A percentile compares a stretch with the other conserved stretches of the same genome.
phyloP scores from a whole-genome alignment of 2,888 invertebrate species.

The Leucania comma region DNA sequence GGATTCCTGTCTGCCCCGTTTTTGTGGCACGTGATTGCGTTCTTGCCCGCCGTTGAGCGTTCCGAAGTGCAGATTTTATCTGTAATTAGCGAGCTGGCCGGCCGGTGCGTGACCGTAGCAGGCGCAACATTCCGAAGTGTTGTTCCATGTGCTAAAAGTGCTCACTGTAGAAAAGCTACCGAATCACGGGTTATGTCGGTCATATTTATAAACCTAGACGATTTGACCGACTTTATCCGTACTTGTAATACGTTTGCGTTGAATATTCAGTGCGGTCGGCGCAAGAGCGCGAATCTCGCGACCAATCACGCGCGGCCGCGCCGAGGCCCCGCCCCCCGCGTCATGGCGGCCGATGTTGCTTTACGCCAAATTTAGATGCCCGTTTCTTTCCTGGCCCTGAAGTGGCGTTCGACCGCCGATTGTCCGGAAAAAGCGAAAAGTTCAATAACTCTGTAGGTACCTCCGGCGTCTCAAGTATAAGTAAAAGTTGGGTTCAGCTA shows the following conservation, averaged over 20 bases:
- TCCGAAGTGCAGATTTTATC: constrained; percentile 80
- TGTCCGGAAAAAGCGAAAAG: constrained; percentile 62
- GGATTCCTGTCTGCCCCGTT: constrained; percentile 54
- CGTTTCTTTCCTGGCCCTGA: constrained; percentile 76
- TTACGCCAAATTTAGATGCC: constrained; percentile 87
- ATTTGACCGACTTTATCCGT: constrained; percentile 54
- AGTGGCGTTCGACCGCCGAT: constrained; percentile 59
- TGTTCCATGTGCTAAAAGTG: constrained; percentile 44
- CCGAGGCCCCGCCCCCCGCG: constrained; percentile 83
- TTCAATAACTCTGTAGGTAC: constrained; percentile 57
- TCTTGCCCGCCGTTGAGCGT: constrained; percentile 78
- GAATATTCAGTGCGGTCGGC: constrained; percentile 73
- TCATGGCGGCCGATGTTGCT: constrained; percentile 86
- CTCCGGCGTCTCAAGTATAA: not conserved
- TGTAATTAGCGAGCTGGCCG: constrained; percentile 81
- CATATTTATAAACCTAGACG: constrained; percentile 43
- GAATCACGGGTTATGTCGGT: constrained; percentile 21
- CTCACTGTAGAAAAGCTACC: constrained; percentile 36
- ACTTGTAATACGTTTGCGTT: constrained; percentile 64
- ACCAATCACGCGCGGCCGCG: constrained; percentile 84
- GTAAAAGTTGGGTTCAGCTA: constrained; percentile 5
- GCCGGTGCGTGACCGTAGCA: constrained; percentile 73
- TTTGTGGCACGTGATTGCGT: constrained; percentile 67
- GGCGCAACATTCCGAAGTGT: constrained; percentile 67
- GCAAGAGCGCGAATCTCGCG: constrained; percentile 77